Percentiles rank a stretch among this genome's conserved stretches.
These are phyloP conservation scores for Geodia barretti DNA, from an alignment of 37 sponge, comb jelly and placozoan species.

Conservation along the genomic window DNA sequence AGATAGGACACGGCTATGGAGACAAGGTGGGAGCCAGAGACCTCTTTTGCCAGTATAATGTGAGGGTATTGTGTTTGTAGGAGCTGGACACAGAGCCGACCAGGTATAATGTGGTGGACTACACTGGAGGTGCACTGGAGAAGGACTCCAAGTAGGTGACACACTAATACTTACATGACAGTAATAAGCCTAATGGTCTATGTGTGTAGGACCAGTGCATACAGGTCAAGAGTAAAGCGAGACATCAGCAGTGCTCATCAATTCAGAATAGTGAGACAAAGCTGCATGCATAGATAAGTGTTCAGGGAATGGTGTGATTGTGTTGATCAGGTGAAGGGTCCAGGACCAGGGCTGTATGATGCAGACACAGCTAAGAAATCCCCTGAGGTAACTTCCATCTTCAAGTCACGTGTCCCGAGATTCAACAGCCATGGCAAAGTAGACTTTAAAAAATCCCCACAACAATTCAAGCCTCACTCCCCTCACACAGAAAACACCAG, in stretches of 20 bases:
- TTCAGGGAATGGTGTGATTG: background rate
- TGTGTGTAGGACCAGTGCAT: constrained; percentile 29
- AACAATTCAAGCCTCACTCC: background rate
- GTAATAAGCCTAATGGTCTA: background rate
- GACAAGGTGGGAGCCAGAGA: constrained; percentile 83
- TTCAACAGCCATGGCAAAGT: constrained; percentile 48
- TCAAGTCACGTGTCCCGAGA: constrained; percentile 77
- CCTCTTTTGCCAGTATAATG: too few species aligned
- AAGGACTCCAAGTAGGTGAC: constrained; percentile 54
- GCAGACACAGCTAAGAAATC: background rate
- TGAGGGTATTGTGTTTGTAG: too few species aligned
- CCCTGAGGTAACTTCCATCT: constrained; percentile 52
- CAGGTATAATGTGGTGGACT: constrained; percentile 67
- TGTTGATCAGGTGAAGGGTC: constrained; percentile 58
- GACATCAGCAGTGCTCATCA: constrained; percentile 32
- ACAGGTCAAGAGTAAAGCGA: constrained; percentile 54
- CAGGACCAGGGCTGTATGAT: constrained; percentile 81
- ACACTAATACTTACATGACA: background rate
- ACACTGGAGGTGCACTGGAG: constrained; percentile 37
- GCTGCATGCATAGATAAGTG: constrained; percentile 3
- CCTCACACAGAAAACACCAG: constrained; percentile 64
- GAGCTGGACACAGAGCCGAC: constrained; percentile 68
- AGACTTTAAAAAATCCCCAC: background rate
- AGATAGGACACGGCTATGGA: constrained; percentile 88
- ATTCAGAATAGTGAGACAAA: constrained; percentile 65